Evolutionary conservation across 1,140 invertebrate species (phyloP).

Genomic region (Orchesella cincta): DNA sequence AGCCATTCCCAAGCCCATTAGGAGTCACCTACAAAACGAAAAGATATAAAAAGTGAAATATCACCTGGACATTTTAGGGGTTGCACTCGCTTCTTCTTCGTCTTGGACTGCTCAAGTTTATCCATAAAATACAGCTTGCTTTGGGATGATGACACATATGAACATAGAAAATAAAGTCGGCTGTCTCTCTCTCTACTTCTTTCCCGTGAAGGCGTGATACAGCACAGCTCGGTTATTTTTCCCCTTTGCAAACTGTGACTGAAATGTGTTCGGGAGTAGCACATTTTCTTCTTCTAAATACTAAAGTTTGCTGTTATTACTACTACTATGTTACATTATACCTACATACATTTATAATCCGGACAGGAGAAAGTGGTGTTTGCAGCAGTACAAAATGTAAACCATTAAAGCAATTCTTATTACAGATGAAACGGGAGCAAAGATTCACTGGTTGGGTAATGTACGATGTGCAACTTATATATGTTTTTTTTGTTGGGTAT

Average conservation of each 20-base stretch:
- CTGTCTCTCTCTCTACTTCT: not conserved
- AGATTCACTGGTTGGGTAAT: too few relatives aligned
- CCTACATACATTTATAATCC: too few relatives aligned
- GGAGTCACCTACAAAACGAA: conserved; percentile 22
- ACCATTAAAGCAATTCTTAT: too few relatives aligned
- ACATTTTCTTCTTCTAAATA: not conserved
- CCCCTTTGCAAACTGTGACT: not conserved
- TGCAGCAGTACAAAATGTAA: too few relatives aligned
- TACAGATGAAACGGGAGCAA: too few relatives aligned
- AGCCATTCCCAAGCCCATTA: conserved; percentile 16
- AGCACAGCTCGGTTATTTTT: not conserved
- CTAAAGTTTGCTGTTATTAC: too few relatives aligned
- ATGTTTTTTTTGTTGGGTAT: too few relatives aligned
- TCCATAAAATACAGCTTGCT: conserved; percentile 11
- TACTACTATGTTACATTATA: too few relatives aligned
- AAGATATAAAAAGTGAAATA: conserved; percentile 28
- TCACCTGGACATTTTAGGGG: conserved; percentile 16
- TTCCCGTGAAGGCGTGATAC: too few relatives aligned
- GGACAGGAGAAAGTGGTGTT: too few relatives aligned
- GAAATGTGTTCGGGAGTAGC: not conserved
- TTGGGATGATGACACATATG: conserved; percentile 3
- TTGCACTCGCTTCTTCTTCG: not conserved
- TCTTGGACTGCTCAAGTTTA: not conserved
- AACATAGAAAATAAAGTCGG: not conserved
- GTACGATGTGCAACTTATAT: too few relatives aligned